phyloP scores from a whole-genome alignment of 2,888 invertebrate species.

The Heliconius erato region DNA sequence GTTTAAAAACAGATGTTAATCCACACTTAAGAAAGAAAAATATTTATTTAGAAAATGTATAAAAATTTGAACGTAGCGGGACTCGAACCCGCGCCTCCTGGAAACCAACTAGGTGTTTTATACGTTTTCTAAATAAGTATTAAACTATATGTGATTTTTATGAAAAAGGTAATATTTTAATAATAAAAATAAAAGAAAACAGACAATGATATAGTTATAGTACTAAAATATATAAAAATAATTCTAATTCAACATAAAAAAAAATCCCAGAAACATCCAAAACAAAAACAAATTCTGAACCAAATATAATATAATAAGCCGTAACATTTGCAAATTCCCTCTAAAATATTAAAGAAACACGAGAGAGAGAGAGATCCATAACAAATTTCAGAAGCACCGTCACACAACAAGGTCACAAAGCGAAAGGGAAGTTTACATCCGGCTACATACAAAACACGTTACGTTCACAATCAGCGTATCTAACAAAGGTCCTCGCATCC shows the following conservation, averaged over 20 bases:
- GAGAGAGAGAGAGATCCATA: not conserved
- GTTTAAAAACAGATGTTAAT: no score
- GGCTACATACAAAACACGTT: conserved; percentile 41
- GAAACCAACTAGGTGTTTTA: no score
- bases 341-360: not conserved
- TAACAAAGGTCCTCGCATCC: conserved; percentile 42
- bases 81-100: no score
- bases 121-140: no score
- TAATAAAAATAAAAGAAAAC: no score
- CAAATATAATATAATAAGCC: conserved; percentile 18
- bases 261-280: not conserved
- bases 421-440: conserved; percentile 38
- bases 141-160: no score
- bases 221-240: no score
- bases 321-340: not conserved
- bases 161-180: no score
- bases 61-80: no score
- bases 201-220: no score
- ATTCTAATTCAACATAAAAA: not conserved
- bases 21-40: no score
- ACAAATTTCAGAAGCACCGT: conserved; percentile 29
- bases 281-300: not conserved
- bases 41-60: no score
- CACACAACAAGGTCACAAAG: conserved; percentile 36
- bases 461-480: conserved; percentile 37